Percentiles rank a stretch among this genome's conserved stretches.
Evolutionary conservation across 2,888 invertebrate species (phyloP).

Genomic region (Eupelmus urozonus): DNA sequence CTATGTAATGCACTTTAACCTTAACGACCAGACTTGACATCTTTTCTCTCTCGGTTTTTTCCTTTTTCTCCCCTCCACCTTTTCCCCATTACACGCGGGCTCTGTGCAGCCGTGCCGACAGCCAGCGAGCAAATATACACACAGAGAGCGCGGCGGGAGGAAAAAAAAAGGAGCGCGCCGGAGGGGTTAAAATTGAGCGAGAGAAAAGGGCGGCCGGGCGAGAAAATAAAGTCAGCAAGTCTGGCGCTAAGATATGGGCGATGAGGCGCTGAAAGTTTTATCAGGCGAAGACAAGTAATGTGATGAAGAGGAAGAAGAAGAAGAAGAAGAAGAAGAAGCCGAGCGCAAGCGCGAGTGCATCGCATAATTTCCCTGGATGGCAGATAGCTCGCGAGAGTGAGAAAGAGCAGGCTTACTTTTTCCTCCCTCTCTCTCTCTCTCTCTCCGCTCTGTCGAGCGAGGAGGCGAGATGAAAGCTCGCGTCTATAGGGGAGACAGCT

Average conservation of each 20-base stretch:
- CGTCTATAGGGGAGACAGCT: not conserved
- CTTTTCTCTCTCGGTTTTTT: not conserved
- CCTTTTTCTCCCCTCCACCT: too few relatives aligned
- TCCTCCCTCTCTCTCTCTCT: too few relatives aligned
- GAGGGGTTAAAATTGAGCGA: constrained; percentile 5
- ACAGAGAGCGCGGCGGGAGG: too few relatives aligned
- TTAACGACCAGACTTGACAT: not conserved
- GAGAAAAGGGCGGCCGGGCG: not conserved
- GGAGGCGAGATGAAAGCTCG: not conserved
- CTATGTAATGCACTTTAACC: not conserved
- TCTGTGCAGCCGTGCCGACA: too few relatives aligned
- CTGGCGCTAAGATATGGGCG: constrained; percentile 16
- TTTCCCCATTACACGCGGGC: not conserved
- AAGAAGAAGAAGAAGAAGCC: constrained; percentile 36
- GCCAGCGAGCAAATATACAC: too few relatives aligned
- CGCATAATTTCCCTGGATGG: constrained; percentile 61
- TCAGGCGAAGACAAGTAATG: constrained; percentile 48
- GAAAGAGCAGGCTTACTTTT: too few relatives aligned
- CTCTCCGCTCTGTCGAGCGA: too few relatives aligned
- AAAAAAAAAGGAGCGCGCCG: not conserved
- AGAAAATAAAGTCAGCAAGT: constrained; percentile 9
- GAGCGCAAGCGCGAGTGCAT: constrained; percentile 49
- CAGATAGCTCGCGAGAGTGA: constrained; percentile 42
- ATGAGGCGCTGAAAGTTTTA: constrained; percentile 41
- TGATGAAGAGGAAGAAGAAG: constrained; percentile 17